Evolutionary conservation across 1,140 invertebrate genomes (phyloP), one percentile per base, ranked within the genome.

Genomic region (Drosophila ananassae): DNA sequence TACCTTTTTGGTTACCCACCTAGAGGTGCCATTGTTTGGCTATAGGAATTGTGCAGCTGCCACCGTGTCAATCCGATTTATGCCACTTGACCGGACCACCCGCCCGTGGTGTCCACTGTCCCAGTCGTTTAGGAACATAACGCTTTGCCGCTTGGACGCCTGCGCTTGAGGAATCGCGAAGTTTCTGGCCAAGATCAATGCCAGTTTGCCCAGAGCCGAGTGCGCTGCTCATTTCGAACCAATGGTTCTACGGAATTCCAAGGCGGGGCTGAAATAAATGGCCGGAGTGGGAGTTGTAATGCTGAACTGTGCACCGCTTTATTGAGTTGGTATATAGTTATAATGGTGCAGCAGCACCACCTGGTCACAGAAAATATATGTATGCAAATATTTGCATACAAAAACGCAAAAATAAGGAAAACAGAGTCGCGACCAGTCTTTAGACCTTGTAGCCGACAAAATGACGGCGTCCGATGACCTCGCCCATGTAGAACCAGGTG

Each of bases 401-500:
- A 5, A 30, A 77, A 54, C 24, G 9, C n/a, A 74, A 17, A 55
- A 25, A 39, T 22, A 17, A 9, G 13, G n/a, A 34, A 46, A 50
- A 58, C 21, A n/a, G 2, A 10, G 9, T 13, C 28, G 6, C 17
- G 24, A 7, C 17, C 9, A 4, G 17, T 50, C 22, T 46, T 52
- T 94, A 97, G 76, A 98, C 97, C 83, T 98, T 92, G 92, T 99
- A 99, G 75, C 97, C 98, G 75, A 98, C 94, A 79, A 99, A 66
- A 81, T 96, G 95, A 73, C 97, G 94, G 92, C 98, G 98, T 82
- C 98, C 98, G 93, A 99, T 98, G 85, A 96, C 97, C 95, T 99
- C 98, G 77, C 98, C 98, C 83, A 99, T 94, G 91, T 95, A 99
- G 93, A 99, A 99, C 97, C 98, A 99, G 91, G 96, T 97, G 24